Conservation (phyloP, 2,113 vertebrate genomes). For the Heterocephalus glaber region DNA sequence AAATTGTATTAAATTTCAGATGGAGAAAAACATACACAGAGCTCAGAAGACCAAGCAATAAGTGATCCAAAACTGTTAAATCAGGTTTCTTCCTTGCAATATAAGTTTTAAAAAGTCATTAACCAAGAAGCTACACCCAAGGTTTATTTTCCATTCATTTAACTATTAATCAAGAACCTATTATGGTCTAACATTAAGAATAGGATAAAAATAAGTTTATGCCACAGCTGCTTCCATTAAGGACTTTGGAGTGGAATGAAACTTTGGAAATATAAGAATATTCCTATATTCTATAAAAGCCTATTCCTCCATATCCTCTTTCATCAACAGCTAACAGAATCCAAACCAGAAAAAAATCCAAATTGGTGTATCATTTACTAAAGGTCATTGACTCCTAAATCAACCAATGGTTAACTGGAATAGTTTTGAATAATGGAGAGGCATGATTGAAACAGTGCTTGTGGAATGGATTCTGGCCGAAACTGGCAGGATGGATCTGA, state of each 20-base stretch:
- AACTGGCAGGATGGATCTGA: background rate
- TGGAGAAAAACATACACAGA: background rate
- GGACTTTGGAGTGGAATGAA: background rate
- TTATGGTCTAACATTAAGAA: background rate
- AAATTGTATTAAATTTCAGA: background rate
- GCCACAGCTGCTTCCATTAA: background rate
- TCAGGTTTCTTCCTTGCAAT: background rate
- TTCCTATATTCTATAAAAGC: background rate
- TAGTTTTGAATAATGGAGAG: background rate
- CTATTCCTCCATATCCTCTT: background rate
- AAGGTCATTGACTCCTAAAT: background rate
- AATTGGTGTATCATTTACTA: background rate
- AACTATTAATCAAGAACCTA: background rate
- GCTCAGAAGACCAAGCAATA: background rate
- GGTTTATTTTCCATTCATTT: background rate
- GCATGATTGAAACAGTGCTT: background rate
- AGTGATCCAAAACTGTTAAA: background rate
- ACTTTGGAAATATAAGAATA: background rate
- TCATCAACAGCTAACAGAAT: background rate
- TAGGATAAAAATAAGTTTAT: background rate
- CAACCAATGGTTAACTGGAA: background rate
- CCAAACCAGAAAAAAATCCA: background rate
- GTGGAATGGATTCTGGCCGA: background rate
- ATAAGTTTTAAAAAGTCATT: background rate
- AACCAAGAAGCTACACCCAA: slow-evolving; percentile 18